phyloP scores from a whole-genome alignment of 2,113 vertebrate genomes.

The Empidonax traillii region DNA sequence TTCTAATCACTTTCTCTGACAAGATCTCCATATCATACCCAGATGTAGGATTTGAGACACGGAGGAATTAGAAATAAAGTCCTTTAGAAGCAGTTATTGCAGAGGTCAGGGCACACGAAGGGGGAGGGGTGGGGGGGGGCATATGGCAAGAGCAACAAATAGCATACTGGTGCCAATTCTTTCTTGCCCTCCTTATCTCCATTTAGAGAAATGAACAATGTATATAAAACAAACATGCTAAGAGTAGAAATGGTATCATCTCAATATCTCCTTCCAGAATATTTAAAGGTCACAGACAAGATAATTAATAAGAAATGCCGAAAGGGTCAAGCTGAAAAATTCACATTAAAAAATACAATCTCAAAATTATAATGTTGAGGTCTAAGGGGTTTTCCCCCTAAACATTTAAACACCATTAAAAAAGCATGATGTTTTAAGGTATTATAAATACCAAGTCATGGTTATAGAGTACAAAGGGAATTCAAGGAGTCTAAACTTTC shows the following conservation, averaged over 20 bases:
- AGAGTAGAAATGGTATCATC: not conserved
- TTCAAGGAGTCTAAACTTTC: slow-evolving; percentile 29
- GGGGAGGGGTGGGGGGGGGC: no score
- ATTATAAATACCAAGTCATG: slow-evolving; percentile 51
- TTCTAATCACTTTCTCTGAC: not conserved
- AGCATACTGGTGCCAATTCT: not conserved
- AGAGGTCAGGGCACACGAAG: not conserved
- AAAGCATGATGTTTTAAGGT: slow-evolving; percentile 38
- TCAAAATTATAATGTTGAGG: slow-evolving; percentile 32
- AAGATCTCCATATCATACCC: not conserved
- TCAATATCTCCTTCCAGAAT: not conserved
- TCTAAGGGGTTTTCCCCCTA: slow-evolving; percentile 40
- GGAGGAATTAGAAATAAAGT: not conserved
- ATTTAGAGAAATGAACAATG: not conserved
- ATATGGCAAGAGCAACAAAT: not conserved
- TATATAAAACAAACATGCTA: not conserved
- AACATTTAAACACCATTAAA: slow-evolving; percentile 15
- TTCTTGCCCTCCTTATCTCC: not conserved
- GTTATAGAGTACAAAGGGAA: slow-evolving; percentile 20
- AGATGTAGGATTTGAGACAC: not conserved
- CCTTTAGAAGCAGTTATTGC: not conserved
- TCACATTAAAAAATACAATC: slow-evolving; percentile 45
- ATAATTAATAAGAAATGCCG: slow-evolving; percentile 42
- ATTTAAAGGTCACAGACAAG: slow-evolving; percentile 44
- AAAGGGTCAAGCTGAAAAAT: not conserved